Evolutionary conservation across 2,888 invertebrate genomes (phyloP).

Genomic region (Ecliptopera silaceata): DNA sequence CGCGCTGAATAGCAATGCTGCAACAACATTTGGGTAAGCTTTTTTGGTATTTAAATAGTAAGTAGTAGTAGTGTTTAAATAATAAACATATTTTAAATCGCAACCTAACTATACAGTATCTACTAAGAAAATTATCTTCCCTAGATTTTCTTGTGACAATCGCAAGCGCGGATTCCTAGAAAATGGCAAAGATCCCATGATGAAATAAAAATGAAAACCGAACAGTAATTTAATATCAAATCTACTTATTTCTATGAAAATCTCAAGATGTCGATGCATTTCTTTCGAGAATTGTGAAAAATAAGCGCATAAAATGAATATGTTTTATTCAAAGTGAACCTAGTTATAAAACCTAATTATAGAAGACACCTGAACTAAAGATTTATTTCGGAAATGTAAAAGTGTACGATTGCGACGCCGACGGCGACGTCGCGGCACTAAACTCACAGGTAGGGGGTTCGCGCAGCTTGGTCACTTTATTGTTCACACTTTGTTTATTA

Average conservation of each 20-base stretch:
- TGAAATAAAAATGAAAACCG: background rate
- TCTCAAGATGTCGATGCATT: background rate
- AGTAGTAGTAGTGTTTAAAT: too few relatives aligned
- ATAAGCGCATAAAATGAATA: conserved; percentile 24
- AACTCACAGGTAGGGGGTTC: background rate
- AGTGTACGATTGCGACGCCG: conserved; percentile 8
- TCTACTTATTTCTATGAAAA: conserved; percentile 1
- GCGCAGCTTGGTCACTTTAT: background rate
- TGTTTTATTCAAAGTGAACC: conserved; percentile 22
- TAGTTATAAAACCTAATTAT: conserved; percentile 27
- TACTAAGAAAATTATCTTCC: too few relatives aligned
- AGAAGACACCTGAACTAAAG: conserved; percentile 28
- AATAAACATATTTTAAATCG: too few relatives aligned
- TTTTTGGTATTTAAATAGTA: too few relatives aligned
- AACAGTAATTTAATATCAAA: background rate
- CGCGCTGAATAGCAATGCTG: too few relatives aligned
- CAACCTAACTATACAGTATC: too few relatives aligned
- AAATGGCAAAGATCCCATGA: background rate
- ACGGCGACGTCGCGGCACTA: conserved; percentile 2
- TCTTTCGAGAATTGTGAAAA: conserved; percentile 17
- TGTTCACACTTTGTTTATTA: too few relatives aligned
- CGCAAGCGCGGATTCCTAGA: background rate
- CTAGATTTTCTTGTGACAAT: too few relatives aligned
- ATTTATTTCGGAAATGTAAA: conserved; percentile 35
- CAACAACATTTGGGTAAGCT: too few relatives aligned